Base-by-base conservation (phyloP, 2,797 vertebrate genomes). In the Vireo griseus region DNA sequence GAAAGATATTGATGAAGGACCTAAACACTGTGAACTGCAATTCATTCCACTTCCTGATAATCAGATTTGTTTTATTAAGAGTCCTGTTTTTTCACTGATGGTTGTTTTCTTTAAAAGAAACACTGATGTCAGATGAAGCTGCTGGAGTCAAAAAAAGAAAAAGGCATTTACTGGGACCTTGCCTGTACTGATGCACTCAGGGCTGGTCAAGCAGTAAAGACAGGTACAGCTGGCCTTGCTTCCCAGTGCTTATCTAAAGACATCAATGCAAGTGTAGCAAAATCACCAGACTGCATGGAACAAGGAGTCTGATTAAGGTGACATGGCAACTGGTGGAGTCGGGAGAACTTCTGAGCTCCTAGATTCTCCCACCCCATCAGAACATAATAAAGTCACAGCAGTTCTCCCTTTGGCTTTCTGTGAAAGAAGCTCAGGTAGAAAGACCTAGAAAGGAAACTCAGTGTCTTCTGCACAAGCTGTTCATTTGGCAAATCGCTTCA, bases 321-420 rank as follows among this genome's bases (percentile, higher is more conserved):
- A 28, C 47, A 39, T 0, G 0, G 2, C 29, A 77, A 8, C 37
- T 40, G 37, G 15, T 39, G 20, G 37, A 86, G 16, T 29, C 2
- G 1, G 54, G 29, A 90, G 66, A 92, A 72, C 10, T 68, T 63
- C 86, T 52, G 29, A 81, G 24, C 51, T 72, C 47, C 20, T 31
- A 51, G 40, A 39, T 65, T 26, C 22, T 67, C 29, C 35, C 37
- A 28, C 4, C 3, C 2, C 11, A 5, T 25, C 71, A 82, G 25
- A 26, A 48, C 13, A n/a, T 20, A 47, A 48, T 3, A 25, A 63
- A 63, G 18, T 45, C 69, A 65, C 12, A 39, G 1, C 13, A 73
- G 29, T 21, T 31, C 31, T 59, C 26, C 4, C 13, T 42, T 33
- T 19, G 7, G 13, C 48, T 72, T 78, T 51, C 42, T 50, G 16